phyloP scores from a whole-genome alignment of 2,797 vertebrate species.

The Setipinna tenuifilis region DNA sequence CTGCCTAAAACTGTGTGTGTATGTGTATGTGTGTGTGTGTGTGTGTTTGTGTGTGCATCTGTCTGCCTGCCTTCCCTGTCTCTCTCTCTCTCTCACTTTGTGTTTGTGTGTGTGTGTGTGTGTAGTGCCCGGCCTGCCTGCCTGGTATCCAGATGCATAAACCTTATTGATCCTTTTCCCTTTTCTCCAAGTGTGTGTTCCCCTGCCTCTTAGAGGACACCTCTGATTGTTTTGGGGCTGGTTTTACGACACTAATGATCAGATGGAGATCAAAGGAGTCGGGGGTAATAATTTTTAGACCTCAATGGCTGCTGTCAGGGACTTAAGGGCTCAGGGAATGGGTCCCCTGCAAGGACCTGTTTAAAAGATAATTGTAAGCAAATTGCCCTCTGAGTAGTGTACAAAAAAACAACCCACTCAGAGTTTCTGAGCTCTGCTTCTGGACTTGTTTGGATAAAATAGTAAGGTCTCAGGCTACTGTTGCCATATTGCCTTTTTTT shows the following conservation, averaged over 20 bases:
- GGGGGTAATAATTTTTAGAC: constrained; percentile 39
- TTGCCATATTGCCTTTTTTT: background rate
- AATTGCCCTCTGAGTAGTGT: background rate
- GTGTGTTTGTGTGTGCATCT: background rate
- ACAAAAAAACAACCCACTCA: background rate
- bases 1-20: background rate
- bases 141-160: constrained; percentile 42
- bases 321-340: background rate
- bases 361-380: constrained; percentile 10
- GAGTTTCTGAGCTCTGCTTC: background rate
- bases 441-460: background rate
- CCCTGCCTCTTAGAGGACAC: constrained; percentile 36
- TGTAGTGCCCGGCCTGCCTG: constrained; percentile 47
- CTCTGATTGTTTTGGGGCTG: constrained; percentile 28
- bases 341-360: background rate
- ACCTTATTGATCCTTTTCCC: constrained; percentile 61
- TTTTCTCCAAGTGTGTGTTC: constrained; percentile 50
- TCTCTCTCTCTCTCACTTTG: background rate
- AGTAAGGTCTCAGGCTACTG: background rate
- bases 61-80: too few species aligned
- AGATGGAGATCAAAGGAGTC: constrained; percentile 38
- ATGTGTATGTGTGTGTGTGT: background rate
- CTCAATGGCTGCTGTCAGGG: background rate
- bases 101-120: background rate
- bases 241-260: constrained; percentile 41